phyloP scores from a whole-genome alignment of 2,113 vertebrate genomes.

The Bubo bubo region DNA sequence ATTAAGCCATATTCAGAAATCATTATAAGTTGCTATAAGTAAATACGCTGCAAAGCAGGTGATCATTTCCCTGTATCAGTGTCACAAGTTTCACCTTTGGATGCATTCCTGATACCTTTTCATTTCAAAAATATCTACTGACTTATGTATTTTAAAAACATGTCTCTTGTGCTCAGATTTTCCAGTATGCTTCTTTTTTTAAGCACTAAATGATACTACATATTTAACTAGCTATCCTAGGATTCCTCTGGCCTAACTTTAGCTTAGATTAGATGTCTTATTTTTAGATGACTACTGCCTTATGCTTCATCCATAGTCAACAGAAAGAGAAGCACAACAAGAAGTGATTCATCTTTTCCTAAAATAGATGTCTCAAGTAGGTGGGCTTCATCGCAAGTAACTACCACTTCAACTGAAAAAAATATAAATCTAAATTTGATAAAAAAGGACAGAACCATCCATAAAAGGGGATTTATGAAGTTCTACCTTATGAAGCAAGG shows the following conservation, averaged over 20 bases:
- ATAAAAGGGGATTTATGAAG: not conserved
- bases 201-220: not conserved
- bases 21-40: too few species aligned
- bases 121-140: not conserved
- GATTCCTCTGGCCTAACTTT: constrained; percentile 16
- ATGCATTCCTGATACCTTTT: not conserved
- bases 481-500: not conserved
- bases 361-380: constrained; percentile 25
- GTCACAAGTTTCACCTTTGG: not conserved
- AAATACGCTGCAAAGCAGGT: too few species aligned
- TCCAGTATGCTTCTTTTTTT: not conserved
- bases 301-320: constrained; percentile 29
- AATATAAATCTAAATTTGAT: not conserved
- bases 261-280: not conserved
- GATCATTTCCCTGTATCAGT: not conserved
- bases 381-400: constrained; percentile 29
- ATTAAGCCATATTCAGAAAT: too few species aligned
- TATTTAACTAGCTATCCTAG: not conserved
- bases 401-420: not conserved
- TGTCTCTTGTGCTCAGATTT: not conserved
- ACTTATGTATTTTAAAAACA: not conserved
- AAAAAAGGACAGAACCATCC: not conserved
- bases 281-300: constrained; percentile 20
- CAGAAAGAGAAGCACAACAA: not conserved
- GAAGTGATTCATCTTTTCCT: constrained; percentile 7